Evolutionary conservation across 2,888 invertebrate genomes (phyloP), one percentile per base, ranked within the genome.

Genomic region (Lochmaea capreae): DNA sequence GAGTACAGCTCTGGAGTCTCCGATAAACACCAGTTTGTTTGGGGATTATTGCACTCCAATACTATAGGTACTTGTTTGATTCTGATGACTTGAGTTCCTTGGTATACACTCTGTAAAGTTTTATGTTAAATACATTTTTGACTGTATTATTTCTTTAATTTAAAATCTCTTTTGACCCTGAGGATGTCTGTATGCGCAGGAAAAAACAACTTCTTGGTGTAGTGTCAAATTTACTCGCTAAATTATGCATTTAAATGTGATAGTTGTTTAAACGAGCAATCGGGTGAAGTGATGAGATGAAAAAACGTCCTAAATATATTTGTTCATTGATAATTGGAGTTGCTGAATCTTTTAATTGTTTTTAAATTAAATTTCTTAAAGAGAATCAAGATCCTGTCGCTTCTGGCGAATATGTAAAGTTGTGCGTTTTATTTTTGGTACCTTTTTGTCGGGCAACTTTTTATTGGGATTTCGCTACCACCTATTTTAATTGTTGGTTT

Each of bases 211-310:
- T 8, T 14, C n/a, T n/a, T 49, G 49, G 49, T 49, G 49, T 6
- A 49, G n/a, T 49, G 49, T 49, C 49, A 49, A 49, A 49, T 49
- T 49, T 49, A 49, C 49, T 49, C n/a, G n/a, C 49, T n/a, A 49
- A 49, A 49, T 49, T 49, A 49, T 49, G n/a, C 49, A 49, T 49
- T 39, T 39, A 39, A 39, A 39, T 39, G 33, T 39, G 33, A 39
- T 39, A 39, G 33, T 39, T 39, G 33, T 39, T 39, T 39, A 39
- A 39, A 9, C 33, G 33, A 9, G 33, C 8, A 39, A 39, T 39
- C n/a, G 33, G 33, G 8, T 39, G 33, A 39, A 46, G n/a, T 49
- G 49, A 49, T 49, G 49, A 49, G 49, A 49, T 49, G 49, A 49
- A 49, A 49, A 49, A 49, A 14, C n/a, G n/a, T 49, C 49, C n/a